These are phyloP conservation scores for Brevimyrus niger DNA, from an alignment of 2,113 vertebrate species.

Conservation along the genomic window DNA sequence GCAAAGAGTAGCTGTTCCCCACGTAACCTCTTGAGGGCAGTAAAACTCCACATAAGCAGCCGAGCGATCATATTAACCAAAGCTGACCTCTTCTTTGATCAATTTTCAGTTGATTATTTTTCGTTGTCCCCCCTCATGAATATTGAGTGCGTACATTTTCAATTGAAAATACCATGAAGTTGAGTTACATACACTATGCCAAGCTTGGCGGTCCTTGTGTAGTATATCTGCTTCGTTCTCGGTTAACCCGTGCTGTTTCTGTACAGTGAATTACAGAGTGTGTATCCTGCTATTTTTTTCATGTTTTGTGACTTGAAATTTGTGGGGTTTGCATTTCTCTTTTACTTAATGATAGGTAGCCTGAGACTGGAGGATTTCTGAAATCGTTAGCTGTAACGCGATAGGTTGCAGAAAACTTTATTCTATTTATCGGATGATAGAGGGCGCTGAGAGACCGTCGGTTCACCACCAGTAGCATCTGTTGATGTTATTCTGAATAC, in stretches of 20 bases:
- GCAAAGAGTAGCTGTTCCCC: not conserved
- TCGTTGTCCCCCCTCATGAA: not conserved
- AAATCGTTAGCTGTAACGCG: not conserved
- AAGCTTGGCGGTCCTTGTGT: not conserved
- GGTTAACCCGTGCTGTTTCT: not conserved
- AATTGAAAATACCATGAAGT: not conserved
- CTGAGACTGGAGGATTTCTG: not conserved
- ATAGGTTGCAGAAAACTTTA: not conserved
- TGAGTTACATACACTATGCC: not conserved
- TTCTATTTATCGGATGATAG: not conserved
- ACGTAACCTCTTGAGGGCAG: conserved; percentile 51
- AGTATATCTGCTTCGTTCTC: not conserved
- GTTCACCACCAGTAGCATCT: not conserved
- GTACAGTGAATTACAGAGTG: not conserved
- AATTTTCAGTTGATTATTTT: not conserved
- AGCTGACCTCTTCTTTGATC: not conserved
- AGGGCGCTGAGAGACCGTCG: not conserved
- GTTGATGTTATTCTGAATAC: not conserved
- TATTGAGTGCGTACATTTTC: not conserved
- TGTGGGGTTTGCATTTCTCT: not conserved
- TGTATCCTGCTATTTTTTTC: not conserved
- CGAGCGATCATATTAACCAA: not conserved
- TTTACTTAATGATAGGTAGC: not conserved
- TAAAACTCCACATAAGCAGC: conserved; percentile 31
- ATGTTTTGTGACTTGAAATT: not conserved